phyloP scores from a whole-genome alignment of 2,888 invertebrate genomes.

The Chymomyza fuscimana region DNA sequence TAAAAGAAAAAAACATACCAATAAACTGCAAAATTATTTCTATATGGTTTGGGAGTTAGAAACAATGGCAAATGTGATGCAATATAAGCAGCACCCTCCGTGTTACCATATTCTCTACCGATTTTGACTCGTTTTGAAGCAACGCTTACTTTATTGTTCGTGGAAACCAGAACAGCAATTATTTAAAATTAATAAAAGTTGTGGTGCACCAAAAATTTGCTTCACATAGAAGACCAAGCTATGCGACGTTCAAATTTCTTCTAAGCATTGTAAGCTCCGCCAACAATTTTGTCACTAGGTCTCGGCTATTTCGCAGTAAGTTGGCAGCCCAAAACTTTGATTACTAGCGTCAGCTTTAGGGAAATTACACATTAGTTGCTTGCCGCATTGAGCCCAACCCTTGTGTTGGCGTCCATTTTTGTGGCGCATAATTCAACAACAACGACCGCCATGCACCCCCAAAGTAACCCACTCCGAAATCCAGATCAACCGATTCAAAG shows the following conservation, averaged over 20 bases:
- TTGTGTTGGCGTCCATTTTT: constrained; percentile 68
- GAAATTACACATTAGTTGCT: constrained; percentile 3
- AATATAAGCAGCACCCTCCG: too few species aligned
- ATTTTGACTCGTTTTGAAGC: too few species aligned
- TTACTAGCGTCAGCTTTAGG: not conserved
- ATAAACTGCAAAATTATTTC: too few species aligned
- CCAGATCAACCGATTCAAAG: constrained; percentile 9
- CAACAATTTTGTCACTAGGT: not conserved
- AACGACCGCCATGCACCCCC: constrained; percentile 22
- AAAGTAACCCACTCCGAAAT: not conserved
- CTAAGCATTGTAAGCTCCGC: not conserved
- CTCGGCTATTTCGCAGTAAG: not conserved
- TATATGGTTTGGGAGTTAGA: too few species aligned
- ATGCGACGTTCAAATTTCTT: not conserved
- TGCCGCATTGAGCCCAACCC: constrained; percentile 1
- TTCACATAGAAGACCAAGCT: too few species aligned
- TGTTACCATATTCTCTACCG: too few species aligned
- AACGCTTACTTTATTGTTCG: too few species aligned
- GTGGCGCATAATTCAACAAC: constrained; percentile 69
- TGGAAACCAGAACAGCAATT: too few species aligned
- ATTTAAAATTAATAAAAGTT: too few species aligned
- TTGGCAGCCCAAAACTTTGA: not conserved
- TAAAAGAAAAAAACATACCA: too few species aligned
- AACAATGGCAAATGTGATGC: too few species aligned
- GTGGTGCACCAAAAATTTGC: too few species aligned